Conservation (phyloP, 2,797 vertebrate species). For the Sebastes glaucus region DNA sequence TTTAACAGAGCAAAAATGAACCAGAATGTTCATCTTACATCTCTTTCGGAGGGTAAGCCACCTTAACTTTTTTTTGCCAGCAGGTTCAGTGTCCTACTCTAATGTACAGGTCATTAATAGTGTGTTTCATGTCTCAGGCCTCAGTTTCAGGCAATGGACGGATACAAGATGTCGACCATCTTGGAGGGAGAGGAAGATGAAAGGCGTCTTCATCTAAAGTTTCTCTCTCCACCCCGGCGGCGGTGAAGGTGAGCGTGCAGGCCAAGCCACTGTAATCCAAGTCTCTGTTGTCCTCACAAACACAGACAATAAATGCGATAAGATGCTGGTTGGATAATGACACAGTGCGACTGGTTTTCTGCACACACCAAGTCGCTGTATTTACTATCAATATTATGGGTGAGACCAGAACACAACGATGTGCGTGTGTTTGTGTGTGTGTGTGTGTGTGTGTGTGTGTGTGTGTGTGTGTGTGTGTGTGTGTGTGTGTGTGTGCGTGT, state of each 20-base stretch:
- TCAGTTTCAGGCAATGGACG: neutral
- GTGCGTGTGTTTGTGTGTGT: neutral
- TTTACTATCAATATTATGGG: conserved; percentile 87
- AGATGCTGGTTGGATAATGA: conserved; percentile 75
- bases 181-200: neutral
- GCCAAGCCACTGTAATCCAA: conserved; percentile 50
- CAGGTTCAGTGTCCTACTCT: neutral
- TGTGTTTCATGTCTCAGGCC: neutral
- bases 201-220: conserved; percentile 5
- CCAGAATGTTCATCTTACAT: neutral
- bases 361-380: conserved; percentile 72
- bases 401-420: conserved; percentile 55
- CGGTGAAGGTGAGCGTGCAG: conserved; percentile 71
- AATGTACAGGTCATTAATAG: neutral
- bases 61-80: neutral
- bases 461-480: conserved; percentile 3
- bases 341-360: conserved; percentile 62
- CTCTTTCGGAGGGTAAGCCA: neutral
- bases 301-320: conserved; percentile 77
- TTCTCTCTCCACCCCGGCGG: neutral
- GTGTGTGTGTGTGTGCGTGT: conserved; percentile 16
- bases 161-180: neutral
- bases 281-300: conserved; percentile 76
- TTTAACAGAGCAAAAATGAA: neutral
- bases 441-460: conserved; percentile 19